Evolutionary conservation across 2,888 invertebrate genomes (phyloP), one percentile per base, ranked within the genome.

Genomic region (Ectropis crepuscularia): DNA sequence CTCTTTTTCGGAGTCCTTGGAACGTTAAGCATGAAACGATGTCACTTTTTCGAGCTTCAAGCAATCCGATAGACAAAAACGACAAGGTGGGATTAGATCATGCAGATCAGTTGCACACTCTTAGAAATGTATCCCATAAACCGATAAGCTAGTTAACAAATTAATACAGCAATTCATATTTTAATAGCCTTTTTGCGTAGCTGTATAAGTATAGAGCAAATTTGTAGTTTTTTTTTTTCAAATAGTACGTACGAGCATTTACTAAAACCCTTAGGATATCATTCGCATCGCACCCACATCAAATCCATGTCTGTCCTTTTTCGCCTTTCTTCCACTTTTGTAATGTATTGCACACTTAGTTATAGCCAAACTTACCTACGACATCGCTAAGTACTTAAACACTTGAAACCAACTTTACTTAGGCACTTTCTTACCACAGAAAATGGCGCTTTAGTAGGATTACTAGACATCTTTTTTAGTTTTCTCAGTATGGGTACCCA

Each of bases 351-450:
- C 62, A 41, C 48, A 53, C 47, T 62, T 62, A 53, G n/a, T 62
- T 57, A 51, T 16, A 12, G 50, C 11, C n/a, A 61, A 55, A 63
- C 57, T 48, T 65, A 65, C 47, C 42, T 53, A 11, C 60, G 50
- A 64, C 62, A 64, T 45, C 47, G 43, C 50, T 54, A 61, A 68
- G 69, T 63, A 48, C 65, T 57, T 61, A 67, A 62, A 63, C 63
- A 68, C 70, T 68, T 61, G 51, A 66, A 68, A 64, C 37, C 50
- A 50, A 48, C 50, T 55, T 61, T 28, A 41, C 43, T 43, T 60
- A 10, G 42, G 54, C 55, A 28, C 6, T n/a, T 60, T 46, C 43
- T 46, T 51, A 41, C 45, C 54, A 61, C 55, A 61, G 61, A 39
- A 46, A 10, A 47, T 38, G 45, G 45, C 36, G 28, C 12, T 39